These are phyloP conservation scores for Ploceus nigricollis DNA, from an alignment of 2,113 vertebrate genomes.

Conservation along the genomic window DNA sequence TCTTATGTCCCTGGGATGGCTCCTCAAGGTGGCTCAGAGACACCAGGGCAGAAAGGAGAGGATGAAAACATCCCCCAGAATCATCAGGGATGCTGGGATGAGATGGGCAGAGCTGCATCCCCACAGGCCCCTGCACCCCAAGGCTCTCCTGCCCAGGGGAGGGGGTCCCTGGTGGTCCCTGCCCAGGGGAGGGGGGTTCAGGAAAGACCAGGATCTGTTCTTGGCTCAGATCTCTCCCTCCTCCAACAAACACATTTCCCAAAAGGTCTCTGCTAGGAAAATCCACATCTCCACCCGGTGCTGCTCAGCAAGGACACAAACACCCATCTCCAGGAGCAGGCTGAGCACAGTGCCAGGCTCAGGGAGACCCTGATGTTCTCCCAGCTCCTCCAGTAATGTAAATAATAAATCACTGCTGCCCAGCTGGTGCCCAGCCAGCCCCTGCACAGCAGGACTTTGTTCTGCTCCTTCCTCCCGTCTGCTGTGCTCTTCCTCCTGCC, in stretches of 20 bases:
- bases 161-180: not conserved
- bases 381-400: constrained; percentile 1
- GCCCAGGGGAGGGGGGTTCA: not conserved
- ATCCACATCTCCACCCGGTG: not conserved
- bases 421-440: not conserved
- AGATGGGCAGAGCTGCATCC: not conserved
- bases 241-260: not conserved
- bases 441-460: not conserved
- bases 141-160: not conserved
- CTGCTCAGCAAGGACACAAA: not conserved
- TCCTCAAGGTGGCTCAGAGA: not conserved
- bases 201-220: not conserved
- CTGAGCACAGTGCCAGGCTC: not conserved
- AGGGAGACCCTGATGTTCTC: not conserved
- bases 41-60: not conserved
- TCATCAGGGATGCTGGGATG: not conserved
- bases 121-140: not conserved
- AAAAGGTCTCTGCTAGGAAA: not conserved
- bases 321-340: not conserved
- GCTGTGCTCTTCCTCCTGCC: fast-evolving
- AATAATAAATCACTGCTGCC: constrained; percentile 12
- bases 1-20: too few species aligned
- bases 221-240: not conserved
- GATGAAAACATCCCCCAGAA: not conserved
- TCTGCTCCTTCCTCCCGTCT: not conserved